Percentiles rank a stretch among this genome's conserved stretches.
Evolutionary conservation across 2,113 vertebrate genomes (phyloP).

Genomic region (Paracanthobrama guichenoti): DNA sequence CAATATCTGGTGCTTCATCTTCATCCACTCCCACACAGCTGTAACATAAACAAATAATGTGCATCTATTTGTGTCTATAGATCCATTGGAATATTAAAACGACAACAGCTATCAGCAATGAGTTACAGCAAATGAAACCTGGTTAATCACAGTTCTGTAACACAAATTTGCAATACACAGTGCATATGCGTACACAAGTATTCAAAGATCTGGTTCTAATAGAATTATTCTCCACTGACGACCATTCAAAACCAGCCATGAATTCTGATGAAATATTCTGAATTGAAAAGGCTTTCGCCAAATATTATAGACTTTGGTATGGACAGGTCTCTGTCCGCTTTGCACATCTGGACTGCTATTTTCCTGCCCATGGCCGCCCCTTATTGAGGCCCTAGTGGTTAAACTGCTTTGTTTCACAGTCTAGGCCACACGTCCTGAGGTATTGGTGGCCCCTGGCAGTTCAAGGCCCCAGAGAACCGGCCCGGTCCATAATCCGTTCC

Average conservation of each 20-base stretch:
- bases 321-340: background rate
- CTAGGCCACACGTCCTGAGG: background rate
- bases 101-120: background rate
- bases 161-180: background rate
- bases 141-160: background rate
- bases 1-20: conserved; percentile 95
- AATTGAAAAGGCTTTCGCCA: background rate
- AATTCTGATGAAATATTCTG: background rate
- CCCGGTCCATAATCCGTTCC: background rate
- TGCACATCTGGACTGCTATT: background rate
- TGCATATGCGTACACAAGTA: background rate
- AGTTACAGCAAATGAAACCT: background rate
- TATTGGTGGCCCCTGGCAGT: background rate
- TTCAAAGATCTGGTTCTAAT: background rate
- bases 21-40: conserved; percentile 97
- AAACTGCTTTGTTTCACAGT: conserved; percentile 1
- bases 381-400: background rate
- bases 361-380: background rate
- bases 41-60: conserved; percentile 53
- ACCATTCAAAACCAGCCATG: background rate
- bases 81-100: background rate
- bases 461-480: background rate
- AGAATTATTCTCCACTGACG: background rate
- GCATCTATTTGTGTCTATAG: background rate
- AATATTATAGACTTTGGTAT: background rate